Base-by-base conservation (phyloP, 2,888 invertebrate species). In the Panopea generosa region DNA sequence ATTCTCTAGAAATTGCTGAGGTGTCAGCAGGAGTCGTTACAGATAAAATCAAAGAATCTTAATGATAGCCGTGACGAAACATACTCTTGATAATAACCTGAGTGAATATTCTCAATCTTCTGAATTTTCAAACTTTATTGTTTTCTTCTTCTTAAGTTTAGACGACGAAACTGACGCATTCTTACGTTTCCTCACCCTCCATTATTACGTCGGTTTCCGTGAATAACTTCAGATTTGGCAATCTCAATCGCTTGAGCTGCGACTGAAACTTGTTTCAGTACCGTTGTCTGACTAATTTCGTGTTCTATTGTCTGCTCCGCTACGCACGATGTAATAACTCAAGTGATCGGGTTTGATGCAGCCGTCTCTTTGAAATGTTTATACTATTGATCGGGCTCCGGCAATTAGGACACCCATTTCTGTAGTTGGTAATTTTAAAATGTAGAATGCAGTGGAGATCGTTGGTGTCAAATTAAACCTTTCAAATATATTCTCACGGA, bases 231-330 rank as follows among this genome's bases (percentile, higher is more conserved):
- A 14, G 62, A 59, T 49, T 69, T 52, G 20, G 60, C 75, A 7
- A 65, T 75, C 29, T 65, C 65, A 2, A 55, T 11, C 0, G 69
- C 69, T 22, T 65, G 69, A 22, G 75, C 65, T n/a, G 69, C 65
- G 27, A 60, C 65, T 9, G 55, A 65, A 1, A 70, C 65, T 27
- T 53, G 26, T 14, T 49, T 65, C 6, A 63, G 27, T 26, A n/a
- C 26, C 11, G 63, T 52, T 2, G 6, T 2, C 7, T 22, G 29
- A 9, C 6, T 55, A 24, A 9, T 22, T 24, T 14, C 22, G 14
- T n/a, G 33, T 43, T 66, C 53, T 16, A 16, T 9, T 24, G 4
- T 4, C 52, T 11, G 52, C 11, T 50, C 49, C 45, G 18, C 56
- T 49, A 7, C 45, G 57, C 2, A 61, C 56, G 22, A 43, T 53